phyloP scores from a whole-genome alignment of 2,113 vertebrate species.

The Cairina moschata region DNA sequence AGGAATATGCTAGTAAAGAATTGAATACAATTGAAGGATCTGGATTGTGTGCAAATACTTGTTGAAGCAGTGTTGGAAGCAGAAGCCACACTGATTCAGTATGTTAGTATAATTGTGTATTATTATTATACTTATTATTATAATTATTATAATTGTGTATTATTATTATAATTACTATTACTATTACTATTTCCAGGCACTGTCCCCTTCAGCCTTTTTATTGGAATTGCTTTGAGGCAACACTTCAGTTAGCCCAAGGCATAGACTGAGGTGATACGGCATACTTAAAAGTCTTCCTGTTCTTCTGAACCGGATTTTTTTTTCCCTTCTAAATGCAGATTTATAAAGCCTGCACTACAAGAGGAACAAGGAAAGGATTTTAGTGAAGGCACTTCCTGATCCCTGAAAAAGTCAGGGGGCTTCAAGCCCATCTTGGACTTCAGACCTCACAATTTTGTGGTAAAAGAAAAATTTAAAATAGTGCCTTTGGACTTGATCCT shows the following conservation, averaged over 20 bases:
- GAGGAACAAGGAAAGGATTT: slow-evolving; percentile 74
- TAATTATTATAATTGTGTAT: too few relatives aligned
- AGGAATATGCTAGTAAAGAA: not conserved
- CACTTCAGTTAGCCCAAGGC: slow-evolving; percentile 16
- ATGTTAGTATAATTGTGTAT: not conserved
- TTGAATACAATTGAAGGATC: not conserved
- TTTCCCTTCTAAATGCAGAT: slow-evolving; percentile 78
- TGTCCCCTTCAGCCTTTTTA: slow-evolving; percentile 24
- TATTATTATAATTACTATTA: not conserved
- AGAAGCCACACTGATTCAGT: not conserved
- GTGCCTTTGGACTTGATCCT: slow-evolving; percentile 67
- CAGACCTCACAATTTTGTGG: slow-evolving; percentile 74
- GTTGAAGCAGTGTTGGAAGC: not conserved
- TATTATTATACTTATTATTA: not conserved
- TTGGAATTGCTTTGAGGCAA: slow-evolving; percentile 21
- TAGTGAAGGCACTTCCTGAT: slow-evolving; percentile 75
- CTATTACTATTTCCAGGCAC: not conserved
- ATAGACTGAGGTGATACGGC: slow-evolving; percentile 42
- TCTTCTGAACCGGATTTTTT: slow-evolving; percentile 72
- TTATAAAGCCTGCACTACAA: slow-evolving; percentile 72
- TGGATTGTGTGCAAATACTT: not conserved
- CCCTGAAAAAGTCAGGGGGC: slow-evolving; percentile 76
- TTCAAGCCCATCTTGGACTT: slow-evolving; percentile 78
- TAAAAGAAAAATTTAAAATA: slow-evolving; percentile 74
- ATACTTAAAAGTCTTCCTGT: slow-evolving; percentile 56